Conservation (phyloP, 1,140 invertebrate genomes). For the Atta texana region DNA sequence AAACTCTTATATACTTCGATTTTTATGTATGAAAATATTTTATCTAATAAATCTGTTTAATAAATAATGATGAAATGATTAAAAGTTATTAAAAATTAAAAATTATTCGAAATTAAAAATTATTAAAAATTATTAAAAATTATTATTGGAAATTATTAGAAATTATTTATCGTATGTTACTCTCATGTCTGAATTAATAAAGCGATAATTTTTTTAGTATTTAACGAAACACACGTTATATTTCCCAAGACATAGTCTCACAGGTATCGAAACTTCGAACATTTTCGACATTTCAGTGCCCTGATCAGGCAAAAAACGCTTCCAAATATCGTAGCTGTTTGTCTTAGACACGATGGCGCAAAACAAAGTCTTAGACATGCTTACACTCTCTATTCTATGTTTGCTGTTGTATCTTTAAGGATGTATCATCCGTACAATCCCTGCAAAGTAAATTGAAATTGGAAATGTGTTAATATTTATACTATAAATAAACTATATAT, state of each 20-base stretch:
- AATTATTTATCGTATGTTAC: neutral
- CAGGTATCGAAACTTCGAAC: neutral
- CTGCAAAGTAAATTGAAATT: too few relatives aligned
- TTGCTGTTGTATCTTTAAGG: slow-evolving; percentile 29
- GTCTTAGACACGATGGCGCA: slow-evolving; percentile 45
- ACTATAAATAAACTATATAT: too few relatives aligned
- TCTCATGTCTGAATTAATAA: neutral
- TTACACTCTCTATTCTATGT: slow-evolving; percentile 43
- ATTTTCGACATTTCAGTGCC: neutral
- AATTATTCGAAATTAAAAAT: too few relatives aligned
- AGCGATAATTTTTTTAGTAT: neutral
- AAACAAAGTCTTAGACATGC: slow-evolving; percentile 56
- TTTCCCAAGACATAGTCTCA: neutral
- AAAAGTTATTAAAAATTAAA: neutral
- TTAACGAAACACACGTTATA: neutral
- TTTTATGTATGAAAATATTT: too few relatives aligned
- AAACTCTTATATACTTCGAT: too few relatives aligned
- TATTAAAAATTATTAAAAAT: too few relatives aligned
- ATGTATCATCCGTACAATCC: too few relatives aligned
- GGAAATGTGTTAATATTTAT: too few relatives aligned
- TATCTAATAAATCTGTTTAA: neutral
- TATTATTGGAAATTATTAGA: too few relatives aligned
- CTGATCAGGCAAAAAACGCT: neutral
- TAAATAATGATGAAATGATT: neutral
- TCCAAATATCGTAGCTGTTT: slow-evolving; percentile 40